Evolutionary conservation across 2,113 vertebrate species (phyloP), one percentile per base, ranked within the genome.

Genomic region (Platysternon megacephalum): DNA sequence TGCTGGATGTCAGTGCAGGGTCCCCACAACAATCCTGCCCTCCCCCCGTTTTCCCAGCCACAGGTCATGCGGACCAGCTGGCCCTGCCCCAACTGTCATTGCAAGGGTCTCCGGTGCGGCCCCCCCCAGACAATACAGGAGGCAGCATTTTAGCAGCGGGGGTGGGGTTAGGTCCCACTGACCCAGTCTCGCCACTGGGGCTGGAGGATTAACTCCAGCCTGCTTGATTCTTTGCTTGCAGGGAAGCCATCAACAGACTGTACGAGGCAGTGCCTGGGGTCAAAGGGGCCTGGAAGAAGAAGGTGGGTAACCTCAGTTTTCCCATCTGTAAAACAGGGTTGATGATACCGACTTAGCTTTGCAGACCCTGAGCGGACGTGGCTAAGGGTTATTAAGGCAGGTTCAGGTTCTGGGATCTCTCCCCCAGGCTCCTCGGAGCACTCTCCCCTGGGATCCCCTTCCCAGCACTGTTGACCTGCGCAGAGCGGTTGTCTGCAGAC

Each of bases 191-290:
- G 55, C 78, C n/a, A 10, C 19, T 5, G n/a, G 68, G 0, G 2
- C 61, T 1, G 0, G 1, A 16, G 29, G 35, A 5, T 53, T 86
- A 3, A 11, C 79, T 35, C 8, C 21, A 26, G 28, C 24, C 72
- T 11, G 26, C 42, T 42, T 44, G 14, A 56, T 51, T 39, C 76
- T 68, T 79, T 72, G 44, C 13, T 87, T 81, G 19, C 97, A 99
- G 99, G 97, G 99, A 99, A 94, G 99, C 99, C 97, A 99, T 99
- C 98, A 99, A 99, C 97, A 98, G 99, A 79, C 98, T 99, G 2
- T 99, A 99, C 2, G 99, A 99, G 92, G 98, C 98, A 0, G 99
- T 99, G 88, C 99, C 99, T 0, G 99, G 99, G 0, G 98, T 99
- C 84, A 99, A 98, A 89, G 99, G 99, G 72, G 98, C 98, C 56